Base-by-base conservation (phyloP, 1,140 invertebrate species). In the Drosophila sucinea region DNA sequence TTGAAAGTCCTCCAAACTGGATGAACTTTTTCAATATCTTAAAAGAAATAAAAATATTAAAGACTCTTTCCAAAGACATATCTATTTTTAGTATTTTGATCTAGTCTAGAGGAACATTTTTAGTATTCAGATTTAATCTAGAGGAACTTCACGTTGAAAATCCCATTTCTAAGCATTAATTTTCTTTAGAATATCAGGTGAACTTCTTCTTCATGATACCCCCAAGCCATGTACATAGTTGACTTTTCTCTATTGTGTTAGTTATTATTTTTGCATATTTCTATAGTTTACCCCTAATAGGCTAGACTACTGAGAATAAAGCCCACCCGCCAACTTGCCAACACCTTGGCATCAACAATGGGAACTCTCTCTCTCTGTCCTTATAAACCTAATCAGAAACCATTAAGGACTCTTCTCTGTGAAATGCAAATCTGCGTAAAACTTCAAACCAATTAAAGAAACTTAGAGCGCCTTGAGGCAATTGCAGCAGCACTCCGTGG, bases 371-470 rank as follows among this genome's bases (percentile, higher is more conserved):
- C 60, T 51, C 32, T 33, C 33, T 35, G 29, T 30, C 25, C 29
- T 41, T 78, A 67, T 73, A 67, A 65, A 61, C 47, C 65, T 76
- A 67, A 62, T 84, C 61, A 75, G 66, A 67, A 66, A 25, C 65
- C 40, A 75, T 57, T 60, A 35, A 29, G 29, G 51, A 81, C 51
- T 68, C 47, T 77, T 55, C 65, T 8, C 47, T 55, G 56, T 60
- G 33, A 29, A 72, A 82, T 84, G 81, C 81, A 84, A 84, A 84
- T 84, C 47, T 60, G 69, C 70, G 81, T 73, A 77, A 79, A 76
- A 82, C 81, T 82, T 84, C 79, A 82, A 86, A 79, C 83, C 83
- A 87, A 87, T 87, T 87, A 87, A 86, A 87, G 83, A 70, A 87
- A 79, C 83, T 87, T 86, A 86, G 71, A 77, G 72, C 84, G 83